These are phyloP conservation scores for Agrochola macilenta DNA, from an alignment of 2,888 invertebrate genomes.

Conservation along the genomic window DNA sequence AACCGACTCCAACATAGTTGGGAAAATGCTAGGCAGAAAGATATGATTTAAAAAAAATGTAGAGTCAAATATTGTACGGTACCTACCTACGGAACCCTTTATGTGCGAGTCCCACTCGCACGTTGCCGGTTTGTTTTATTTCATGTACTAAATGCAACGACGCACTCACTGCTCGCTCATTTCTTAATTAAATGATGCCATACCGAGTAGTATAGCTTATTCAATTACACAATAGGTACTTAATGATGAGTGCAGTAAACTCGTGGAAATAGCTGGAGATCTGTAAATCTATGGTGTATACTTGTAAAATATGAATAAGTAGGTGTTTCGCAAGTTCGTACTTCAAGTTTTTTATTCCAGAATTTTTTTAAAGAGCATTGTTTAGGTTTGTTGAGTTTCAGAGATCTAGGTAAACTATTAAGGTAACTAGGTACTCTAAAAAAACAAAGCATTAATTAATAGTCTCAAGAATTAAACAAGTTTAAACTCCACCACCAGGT, in stretches of 20 bases:
- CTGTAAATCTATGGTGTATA: too few relatives aligned
- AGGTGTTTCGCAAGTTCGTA: too few relatives aligned
- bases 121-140: not conserved
- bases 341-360: not conserved
- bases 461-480: not conserved
- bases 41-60: too few relatives aligned
- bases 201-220: not conserved
- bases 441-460: not conserved
- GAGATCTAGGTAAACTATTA: not conserved
- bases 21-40: too few relatives aligned
- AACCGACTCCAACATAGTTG: too few relatives aligned
- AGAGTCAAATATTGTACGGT: too few relatives aligned
- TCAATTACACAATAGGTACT: slow-evolving; percentile 16
- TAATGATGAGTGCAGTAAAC: slow-evolving; percentile 4
- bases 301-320: too few relatives aligned
- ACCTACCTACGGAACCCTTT: too few relatives aligned
- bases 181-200: slow-evolving; percentile 1
- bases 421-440: not conserved
- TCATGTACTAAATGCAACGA: not conserved
- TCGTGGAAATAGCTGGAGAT: not conserved
- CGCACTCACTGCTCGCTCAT: not conserved
- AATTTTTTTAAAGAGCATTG: not conserved
- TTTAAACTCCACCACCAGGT: not conserved
- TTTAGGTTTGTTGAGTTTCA: not conserved
- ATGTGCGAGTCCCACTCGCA: too few relatives aligned